Conservation (phyloP, 2,797 vertebrate genomes). For the Cossypha niveicapilla region DNA sequence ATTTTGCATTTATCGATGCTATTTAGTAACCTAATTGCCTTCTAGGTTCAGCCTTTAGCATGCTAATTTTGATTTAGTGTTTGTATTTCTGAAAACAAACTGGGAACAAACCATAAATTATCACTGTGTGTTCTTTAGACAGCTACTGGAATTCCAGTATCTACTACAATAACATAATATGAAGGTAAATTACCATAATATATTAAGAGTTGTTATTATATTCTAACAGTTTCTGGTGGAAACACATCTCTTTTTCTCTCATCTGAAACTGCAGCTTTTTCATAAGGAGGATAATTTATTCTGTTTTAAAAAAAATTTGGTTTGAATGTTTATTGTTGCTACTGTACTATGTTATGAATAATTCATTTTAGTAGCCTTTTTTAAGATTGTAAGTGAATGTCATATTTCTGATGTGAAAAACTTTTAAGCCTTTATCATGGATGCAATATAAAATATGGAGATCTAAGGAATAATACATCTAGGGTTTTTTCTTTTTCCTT, state of each 20-base stretch:
- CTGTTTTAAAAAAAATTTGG: neutral
- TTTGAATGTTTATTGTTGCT: conserved; percentile 15
- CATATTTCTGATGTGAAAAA: neutral
- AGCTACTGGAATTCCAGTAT: conserved; percentile 52
- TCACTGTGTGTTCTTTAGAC: conserved; percentile 50
- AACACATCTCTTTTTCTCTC: neutral
- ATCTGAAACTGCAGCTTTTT: conserved; percentile 10
- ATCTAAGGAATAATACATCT: neutral
- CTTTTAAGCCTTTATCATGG: neutral
- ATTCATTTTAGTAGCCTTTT: conserved; percentile 21
- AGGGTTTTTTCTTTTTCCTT: neutral
- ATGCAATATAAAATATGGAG: neutral
- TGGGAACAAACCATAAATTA: conserved; percentile 64
- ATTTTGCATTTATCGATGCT: conserved; percentile 63
- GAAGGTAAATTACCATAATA: conserved; percentile 63
- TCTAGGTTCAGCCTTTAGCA: conserved; percentile 59
- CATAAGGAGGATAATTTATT: neutral
- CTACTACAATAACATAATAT: conserved; percentile 41
- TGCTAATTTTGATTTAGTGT: conserved; percentile 72
- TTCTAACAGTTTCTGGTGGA: conserved; percentile 23
- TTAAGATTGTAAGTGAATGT: neutral
- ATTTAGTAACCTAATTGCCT: conserved; percentile 59
- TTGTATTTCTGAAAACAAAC: conserved; percentile 71
- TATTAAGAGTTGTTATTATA: conserved; percentile 49
- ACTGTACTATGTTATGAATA: neutral